Base-by-base conservation (phyloP, 2,797 vertebrate genomes). In the Harpagifer antarcticus region DNA sequence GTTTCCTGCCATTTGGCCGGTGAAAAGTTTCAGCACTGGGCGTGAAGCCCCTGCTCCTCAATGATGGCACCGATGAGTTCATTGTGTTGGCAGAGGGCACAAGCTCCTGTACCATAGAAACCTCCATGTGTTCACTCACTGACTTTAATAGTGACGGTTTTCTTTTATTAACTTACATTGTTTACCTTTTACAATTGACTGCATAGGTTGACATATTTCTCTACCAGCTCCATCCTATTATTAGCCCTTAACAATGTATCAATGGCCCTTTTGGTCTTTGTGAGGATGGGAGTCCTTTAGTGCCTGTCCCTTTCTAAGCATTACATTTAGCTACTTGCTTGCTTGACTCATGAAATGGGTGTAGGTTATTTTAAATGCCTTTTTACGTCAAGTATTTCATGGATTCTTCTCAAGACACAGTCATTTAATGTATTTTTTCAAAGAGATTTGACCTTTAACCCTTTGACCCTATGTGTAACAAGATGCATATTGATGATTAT, bases 1-100 rank as follows among this genome's bases (percentile, higher is more conserved):
- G 19, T 55, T 74, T 83, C 52, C 67, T 82, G 77, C 66, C 81
- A 76, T 84, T 81, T 79, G 78, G 76, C 74, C 2, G 3, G 23
- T 11, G 52, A 64, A 52, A 52, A 61, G 44, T 70, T 68, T 66
- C 37, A 67, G 19, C 48, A 17, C 52, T 63, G 66, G 63, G 63
- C 78, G 73, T 56, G 61, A 59, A 73, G 70, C 88, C 79, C 68
- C 57, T n/a, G 60, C 33, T 23, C 59, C 60, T 62, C 79, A 49
- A 61, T 31, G 54, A 85, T 60, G 58, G 74, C 43, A 71, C 49
- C 7, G 9, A 61, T 82, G 76, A 78, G 76, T 81, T 85, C 76
- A 80, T 55, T 2, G 2, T 19, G 20, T 76, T 78, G 66, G 74
- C 59, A 72, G 58, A 74, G 61, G 20, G 47, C 52, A 50, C n/a